These are phyloP conservation scores for Hyperoodon ampullatus DNA, from an alignment of 2,113 vertebrate genomes.

Conservation along the genomic window DNA sequence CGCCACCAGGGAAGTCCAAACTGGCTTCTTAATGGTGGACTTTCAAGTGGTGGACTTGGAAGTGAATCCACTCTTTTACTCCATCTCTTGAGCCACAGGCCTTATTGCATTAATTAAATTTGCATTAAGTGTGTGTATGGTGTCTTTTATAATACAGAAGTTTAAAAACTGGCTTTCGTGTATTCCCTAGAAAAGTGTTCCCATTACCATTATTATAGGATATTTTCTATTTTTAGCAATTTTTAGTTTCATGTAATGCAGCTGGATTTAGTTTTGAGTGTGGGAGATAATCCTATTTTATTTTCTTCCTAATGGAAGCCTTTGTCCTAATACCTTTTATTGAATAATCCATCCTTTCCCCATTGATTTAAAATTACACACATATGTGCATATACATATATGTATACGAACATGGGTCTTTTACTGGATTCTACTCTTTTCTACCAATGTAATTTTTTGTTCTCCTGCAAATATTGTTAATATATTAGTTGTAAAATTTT, in stretches of 20 bases:
- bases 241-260: constrained; percentile 24
- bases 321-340: background rate
- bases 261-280: constrained; percentile 4
- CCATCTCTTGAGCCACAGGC: background rate
- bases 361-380: constrained; percentile 9
- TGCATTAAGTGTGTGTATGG: background rate
- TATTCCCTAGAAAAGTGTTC: background rate
- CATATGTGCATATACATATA: background rate
- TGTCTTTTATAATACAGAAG: background rate
- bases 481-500: background rate
- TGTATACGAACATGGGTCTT: background rate
- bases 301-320: constrained; percentile 7
- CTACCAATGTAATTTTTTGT: background rate
- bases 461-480: background rate
- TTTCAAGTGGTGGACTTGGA: background rate
- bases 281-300: background rate
- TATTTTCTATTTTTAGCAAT: background rate
- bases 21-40: background rate
- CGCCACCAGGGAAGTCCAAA: background rate
- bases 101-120: constrained; percentile 3
- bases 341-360: background rate
- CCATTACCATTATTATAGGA: background rate
- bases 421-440: background rate
- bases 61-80: background rate
- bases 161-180: constrained; percentile 2